Evolutionary conservation across 1,140 invertebrate genomes (phyloP).

Genomic region (Theocolax elegans): DNA sequence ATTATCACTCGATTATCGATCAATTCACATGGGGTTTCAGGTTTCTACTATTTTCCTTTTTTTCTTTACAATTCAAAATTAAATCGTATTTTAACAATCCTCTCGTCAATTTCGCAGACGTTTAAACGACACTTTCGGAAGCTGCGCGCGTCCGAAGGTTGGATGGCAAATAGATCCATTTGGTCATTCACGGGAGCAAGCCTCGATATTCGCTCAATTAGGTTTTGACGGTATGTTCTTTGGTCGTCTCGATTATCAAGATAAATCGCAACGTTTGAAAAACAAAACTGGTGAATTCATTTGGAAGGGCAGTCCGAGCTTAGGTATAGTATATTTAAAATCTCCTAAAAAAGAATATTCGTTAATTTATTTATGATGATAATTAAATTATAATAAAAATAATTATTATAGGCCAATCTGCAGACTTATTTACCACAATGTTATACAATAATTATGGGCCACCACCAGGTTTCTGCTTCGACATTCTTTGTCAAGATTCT

Average conservation of each 20-base stretch:
- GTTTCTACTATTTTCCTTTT: conserved; percentile 31
- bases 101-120: conserved; percentile 63
- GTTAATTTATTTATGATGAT: too few species aligned
- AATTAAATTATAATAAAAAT: too few species aligned
- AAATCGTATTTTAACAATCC: conserved; percentile 71
- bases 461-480: conserved; percentile 91
- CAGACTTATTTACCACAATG: conserved; percentile 78
- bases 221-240: conserved; percentile 91
- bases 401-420: conserved; percentile 62
- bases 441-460: conserved; percentile 84
- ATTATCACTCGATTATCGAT: conserved; percentile 94
- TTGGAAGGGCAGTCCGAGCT: conserved; percentile 81
- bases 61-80: conserved; percentile 54
- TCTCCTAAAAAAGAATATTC: too few species aligned
- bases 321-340: conserved; percentile 62
- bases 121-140: conserved; percentile 85
- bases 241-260: conserved; percentile 88
- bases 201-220: conserved; percentile 84
- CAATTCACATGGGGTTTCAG: conserved; percentile 85
- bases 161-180: conserved; percentile 97
- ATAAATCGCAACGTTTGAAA: conserved; percentile 75
- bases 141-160: conserved; percentile 81
- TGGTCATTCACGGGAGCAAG: conserved; percentile 89
- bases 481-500: conserved; percentile 80
- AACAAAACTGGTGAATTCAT: conserved; percentile 84